phyloP scores from a whole-genome alignment of 2,888 invertebrate species.

The Xestia sexstrigata region DNA sequence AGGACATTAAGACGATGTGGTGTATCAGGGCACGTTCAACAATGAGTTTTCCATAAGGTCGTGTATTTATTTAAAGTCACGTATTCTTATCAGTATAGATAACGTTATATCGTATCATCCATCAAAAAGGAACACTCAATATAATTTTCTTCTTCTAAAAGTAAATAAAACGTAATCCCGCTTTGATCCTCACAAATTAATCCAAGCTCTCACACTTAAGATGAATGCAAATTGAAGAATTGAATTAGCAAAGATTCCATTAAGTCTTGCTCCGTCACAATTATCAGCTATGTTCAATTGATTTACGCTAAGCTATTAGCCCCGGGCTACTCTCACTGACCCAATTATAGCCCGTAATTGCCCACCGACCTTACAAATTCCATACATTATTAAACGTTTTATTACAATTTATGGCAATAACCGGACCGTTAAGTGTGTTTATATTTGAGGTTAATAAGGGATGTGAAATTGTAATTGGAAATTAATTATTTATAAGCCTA shows the following conservation, averaged over 20 bases:
- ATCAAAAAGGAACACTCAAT: slow-evolving; percentile 6
- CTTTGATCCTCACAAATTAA: slow-evolving; percentile 47
- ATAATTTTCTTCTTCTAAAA: background rate
- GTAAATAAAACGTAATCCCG: slow-evolving; percentile 23
- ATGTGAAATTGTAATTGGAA: slow-evolving; percentile 52
- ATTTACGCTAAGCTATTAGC: slow-evolving; percentile 71
- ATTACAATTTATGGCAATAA: slow-evolving; percentile 62
- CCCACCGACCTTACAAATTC: slow-evolving; percentile 57
- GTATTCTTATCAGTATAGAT: too few species aligned
- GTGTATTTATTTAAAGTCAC: background rate
- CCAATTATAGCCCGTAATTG: slow-evolving; percentile 69
- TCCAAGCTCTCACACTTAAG: slow-evolving; percentile 55
- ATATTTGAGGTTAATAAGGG: slow-evolving; percentile 56
- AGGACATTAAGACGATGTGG: background rate
- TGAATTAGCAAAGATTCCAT: slow-evolving; percentile 68
- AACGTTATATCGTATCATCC: background rate
- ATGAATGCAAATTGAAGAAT: slow-evolving; percentile 61
- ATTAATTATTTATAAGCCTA: slow-evolving; percentile 43
- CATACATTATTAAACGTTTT: slow-evolving; percentile 63
- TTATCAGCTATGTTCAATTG: slow-evolving; percentile 71
- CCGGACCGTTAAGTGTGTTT: slow-evolving; percentile 50
- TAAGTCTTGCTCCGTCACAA: slow-evolving; percentile 62
- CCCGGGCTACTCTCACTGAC: slow-evolving; percentile 59
- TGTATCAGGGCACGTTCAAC: background rate
- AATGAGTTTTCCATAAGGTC: background rate